phyloP scores from a whole-genome alignment of 1,140 invertebrate species.

The Lepidostoma basale region DNA sequence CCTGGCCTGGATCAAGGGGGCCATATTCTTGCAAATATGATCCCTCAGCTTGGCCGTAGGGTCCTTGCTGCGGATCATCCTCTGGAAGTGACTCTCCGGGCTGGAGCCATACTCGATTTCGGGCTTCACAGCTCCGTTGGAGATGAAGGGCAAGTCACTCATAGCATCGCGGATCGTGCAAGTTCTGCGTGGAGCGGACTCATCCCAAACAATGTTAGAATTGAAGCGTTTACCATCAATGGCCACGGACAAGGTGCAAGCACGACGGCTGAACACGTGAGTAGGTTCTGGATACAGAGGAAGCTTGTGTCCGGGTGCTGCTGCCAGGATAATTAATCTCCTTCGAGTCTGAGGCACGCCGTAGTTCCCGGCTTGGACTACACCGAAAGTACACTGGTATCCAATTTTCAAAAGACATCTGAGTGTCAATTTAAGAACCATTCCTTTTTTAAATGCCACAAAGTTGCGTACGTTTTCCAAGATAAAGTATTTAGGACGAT shows the following conservation, averaged over 20 bases:
- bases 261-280: constrained; percentile 78
- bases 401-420: constrained; percentile 82
- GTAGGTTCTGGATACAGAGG: constrained; percentile 81
- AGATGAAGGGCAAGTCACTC: constrained; percentile 80
- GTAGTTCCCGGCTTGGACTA: constrained; percentile 86
- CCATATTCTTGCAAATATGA: constrained; percentile 89
- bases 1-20: constrained; percentile 76
- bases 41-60: constrained; percentile 68
- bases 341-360: constrained; percentile 84
- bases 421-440: constrained; percentile 83
- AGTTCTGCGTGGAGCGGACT: constrained; percentile 73
- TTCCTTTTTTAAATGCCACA: constrained; percentile 76
- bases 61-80: constrained; percentile 69
- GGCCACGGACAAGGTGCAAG: constrained; percentile 73
- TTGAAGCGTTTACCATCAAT: constrained; percentile 73
- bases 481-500: constrained; percentile 83
- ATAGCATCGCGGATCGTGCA: constrained; percentile 82
- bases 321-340: constrained; percentile 81
- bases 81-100: constrained; percentile 79
- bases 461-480: constrained; percentile 91
- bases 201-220: constrained; percentile 54
- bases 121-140: constrained; percentile 72
- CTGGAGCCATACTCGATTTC: constrained; percentile 78
- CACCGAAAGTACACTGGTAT: constrained; percentile 87
- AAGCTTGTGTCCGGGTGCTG: constrained; percentile 80